These are phyloP conservation scores for Heterocephalus glaber DNA, from an alignment of 2,113 vertebrate species.

Conservation along the genomic window DNA sequence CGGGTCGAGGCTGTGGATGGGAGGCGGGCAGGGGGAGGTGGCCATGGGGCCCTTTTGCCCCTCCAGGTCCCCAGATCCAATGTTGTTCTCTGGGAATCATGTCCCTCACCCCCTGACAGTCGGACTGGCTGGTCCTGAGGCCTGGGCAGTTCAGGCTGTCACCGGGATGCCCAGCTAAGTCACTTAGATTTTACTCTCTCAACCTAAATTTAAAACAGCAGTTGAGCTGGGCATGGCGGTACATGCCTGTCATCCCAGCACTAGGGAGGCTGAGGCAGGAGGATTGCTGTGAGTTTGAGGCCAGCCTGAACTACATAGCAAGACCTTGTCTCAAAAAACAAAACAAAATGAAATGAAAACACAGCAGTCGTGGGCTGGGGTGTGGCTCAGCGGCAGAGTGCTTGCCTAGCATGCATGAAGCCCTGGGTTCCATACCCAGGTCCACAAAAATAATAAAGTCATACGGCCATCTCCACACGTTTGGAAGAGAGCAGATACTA, in stretches of 20 bases:
- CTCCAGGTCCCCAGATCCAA: not conserved
- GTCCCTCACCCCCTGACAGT: not conserved
- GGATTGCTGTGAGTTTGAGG: not conserved
- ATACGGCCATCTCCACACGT: not conserved
- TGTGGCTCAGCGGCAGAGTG: not conserved
- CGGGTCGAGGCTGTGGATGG: not conserved
- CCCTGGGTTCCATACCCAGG: not conserved
- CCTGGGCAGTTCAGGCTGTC: not conserved
- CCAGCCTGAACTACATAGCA: not conserved
- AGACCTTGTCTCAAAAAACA: not conserved
- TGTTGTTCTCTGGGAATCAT: not conserved
- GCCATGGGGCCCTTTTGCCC: not conserved
- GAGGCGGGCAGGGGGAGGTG: not conserved
- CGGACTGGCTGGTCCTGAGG: not conserved
- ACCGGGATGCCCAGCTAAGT: not conserved
- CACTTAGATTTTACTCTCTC: not conserved
- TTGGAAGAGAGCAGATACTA: not conserved
- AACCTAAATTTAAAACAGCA: not conserved
- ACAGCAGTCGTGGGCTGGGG: not conserved
- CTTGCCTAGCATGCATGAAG: not conserved
- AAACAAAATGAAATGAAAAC: not conserved
- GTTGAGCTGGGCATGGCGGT: not conserved
- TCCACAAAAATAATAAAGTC: not conserved
- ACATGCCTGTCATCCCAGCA: not conserved
- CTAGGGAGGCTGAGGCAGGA: not conserved